These are phyloP conservation scores for Thrips palmi DNA, from an alignment of 1,140 invertebrate species.

Conservation along the genomic window DNA sequence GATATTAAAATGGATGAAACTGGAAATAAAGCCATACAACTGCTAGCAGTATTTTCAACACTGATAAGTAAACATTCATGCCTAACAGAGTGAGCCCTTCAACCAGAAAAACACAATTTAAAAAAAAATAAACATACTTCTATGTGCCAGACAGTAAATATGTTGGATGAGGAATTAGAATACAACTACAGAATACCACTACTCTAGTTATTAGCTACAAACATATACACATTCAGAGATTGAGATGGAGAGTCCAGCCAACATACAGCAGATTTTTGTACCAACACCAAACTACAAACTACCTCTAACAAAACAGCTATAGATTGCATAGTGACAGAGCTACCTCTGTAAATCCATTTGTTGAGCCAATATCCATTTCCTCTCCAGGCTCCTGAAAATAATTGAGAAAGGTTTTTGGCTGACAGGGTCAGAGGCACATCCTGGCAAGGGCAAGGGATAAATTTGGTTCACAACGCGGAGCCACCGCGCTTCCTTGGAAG, in stretches of 20 bases:
- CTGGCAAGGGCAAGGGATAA: neutral
- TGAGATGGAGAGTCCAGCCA: no score
- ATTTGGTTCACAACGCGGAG: neutral
- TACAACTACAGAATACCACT: no score
- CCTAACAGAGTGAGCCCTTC: neutral
- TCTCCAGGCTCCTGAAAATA: neutral
- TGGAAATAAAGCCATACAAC: conserved; percentile 1
- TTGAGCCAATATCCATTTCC: no score
- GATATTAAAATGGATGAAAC: conserved; percentile 9
- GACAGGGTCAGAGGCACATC: neutral
- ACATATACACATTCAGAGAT: no score
- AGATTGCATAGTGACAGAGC: no score
- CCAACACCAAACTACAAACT: no score
- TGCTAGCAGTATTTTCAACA: no score
- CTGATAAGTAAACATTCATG: conserved; percentile 1
- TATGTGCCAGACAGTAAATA: neutral
- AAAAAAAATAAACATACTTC: neutral
- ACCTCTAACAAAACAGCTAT: no score
- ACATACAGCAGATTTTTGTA: neutral
- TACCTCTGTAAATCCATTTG: no score
- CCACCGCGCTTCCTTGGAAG: neutral
- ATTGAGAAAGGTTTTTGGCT: neutral
- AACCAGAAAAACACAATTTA: neutral
- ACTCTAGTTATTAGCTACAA: no score
- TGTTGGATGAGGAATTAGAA: no score